Evolutionary conservation across 53 echinoderm and acorn worm species (phyloP), one percentile per base, ranked within the genome.

Genomic region (Echinometra lucunter): DNA sequence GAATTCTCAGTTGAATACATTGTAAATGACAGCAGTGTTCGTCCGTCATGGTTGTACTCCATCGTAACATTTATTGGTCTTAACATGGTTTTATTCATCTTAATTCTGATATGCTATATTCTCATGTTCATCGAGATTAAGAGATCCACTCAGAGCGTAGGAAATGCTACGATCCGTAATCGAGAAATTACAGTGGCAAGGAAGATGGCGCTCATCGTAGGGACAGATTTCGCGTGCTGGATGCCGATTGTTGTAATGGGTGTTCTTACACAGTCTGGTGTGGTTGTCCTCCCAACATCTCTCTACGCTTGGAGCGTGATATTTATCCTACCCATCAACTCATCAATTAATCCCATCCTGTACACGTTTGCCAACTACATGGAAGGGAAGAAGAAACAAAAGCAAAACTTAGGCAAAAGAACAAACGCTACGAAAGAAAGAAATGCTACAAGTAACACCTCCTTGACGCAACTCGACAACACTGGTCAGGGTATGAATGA

Each of bases 211-310:
- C 18, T 96, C 16, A 91, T 96, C 2, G 87, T 96, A 30, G 94
- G 89, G 3, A 96, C 96, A 18, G 96, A 96, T 82, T 96, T 96
- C 45, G 40, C 69, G 30, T 96, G 96, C 57, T 96, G 96, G 96
- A 78, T 96, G 74, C 96, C 94, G 1, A 91, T 96, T 27, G 94
- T 96, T 23, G 66, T 96, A 25, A 94, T 96, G 96, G 94, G 96
- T 19, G 67, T 96, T 21, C 85, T 96, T 3, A 87, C 94, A 13
- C 94, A 94, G 32, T 37, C 96, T 5, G 91, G 95, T 45, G 2
- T 45, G 9, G 72, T 96, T 37, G 87, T 75, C 25, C 90, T 96
- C 0, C 96, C 96, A 11, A 66, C 91, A 44, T 94, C 94, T 3
- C 91, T 96, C 0, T 96, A 96, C 69, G 96, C 96, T 34, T 94